phyloP scores from a whole-genome alignment of 2,888 invertebrate species.

The Exocentrus adspersus region DNA sequence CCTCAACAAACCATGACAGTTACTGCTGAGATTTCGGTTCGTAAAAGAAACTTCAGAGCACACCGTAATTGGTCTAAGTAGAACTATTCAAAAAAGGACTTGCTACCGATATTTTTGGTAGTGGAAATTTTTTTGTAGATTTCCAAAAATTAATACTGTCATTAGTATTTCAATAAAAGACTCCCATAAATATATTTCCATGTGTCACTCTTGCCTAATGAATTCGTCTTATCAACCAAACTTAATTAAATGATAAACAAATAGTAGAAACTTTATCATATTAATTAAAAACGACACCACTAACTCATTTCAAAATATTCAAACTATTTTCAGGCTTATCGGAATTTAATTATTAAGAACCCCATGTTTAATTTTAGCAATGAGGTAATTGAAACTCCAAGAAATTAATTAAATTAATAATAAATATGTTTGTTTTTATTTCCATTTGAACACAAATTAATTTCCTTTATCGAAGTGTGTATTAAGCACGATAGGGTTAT shows the following conservation, averaged over 20 bases:
- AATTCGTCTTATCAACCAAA: too few relatives aligned
- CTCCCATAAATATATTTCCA: too few relatives aligned
- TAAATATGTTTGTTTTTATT: constrained; percentile 41
- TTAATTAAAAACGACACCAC: not conserved
- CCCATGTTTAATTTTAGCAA: constrained; percentile 36
- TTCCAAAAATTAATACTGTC: too few relatives aligned
- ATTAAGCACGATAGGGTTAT: constrained; percentile 45
- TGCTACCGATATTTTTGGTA: too few relatives aligned
- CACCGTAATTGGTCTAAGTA: too few relatives aligned
- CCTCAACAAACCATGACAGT: not conserved
- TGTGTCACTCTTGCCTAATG: too few relatives aligned
- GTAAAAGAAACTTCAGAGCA: not conserved
- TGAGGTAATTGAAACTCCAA: constrained; percentile 34
- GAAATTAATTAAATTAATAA: constrained; percentile 33
- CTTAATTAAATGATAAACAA: too few relatives aligned
- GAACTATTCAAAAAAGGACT: too few relatives aligned
- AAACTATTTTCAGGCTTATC: constrained; percentile 5
- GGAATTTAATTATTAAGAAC: constrained; percentile 16
- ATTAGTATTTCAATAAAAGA: too few relatives aligned
- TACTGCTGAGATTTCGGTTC: not conserved
- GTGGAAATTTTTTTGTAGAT: too few relatives aligned
- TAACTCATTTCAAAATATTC: not conserved
- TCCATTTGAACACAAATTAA: constrained; percentile 43
- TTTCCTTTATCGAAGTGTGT: constrained; percentile 44
- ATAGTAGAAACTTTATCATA: too few relatives aligned